Base-by-base conservation (phyloP, 2,888 invertebrate genomes). In the Drosophila peninsularis region DNA sequence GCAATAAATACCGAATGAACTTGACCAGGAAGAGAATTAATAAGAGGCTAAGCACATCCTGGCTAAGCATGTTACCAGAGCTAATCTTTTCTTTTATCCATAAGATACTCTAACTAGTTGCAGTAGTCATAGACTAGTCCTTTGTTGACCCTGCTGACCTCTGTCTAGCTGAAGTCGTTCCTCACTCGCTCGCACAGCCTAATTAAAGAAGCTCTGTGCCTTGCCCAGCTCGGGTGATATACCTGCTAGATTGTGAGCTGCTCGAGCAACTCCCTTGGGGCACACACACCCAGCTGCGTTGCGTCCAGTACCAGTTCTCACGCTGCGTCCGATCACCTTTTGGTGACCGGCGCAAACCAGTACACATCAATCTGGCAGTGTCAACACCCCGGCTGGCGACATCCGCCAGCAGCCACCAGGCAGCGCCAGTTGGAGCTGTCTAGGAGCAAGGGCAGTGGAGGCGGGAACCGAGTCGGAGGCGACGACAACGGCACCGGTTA, bases 361-460 rank as follows among this genome's bases (percentile, higher is more conserved):
- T 86, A 83, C 80, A 82, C 83, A 84, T 84, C 83, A 88, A 84
- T 88, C 84, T 86, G 72, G 54, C 65, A 71, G 84, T 89, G 88
- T 71, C 89, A 83, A 87, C 87, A 84, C 89, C 81, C 78, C 67
- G 49, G 53, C 62, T 67, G 68, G 68, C 82, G 66, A 72, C 76
- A 73, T 71, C 70, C 61, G 44, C 72, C 50, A 41, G 32, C 24
- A 19, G 32, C 5, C 36, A 36, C 1, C 14, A 37, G 37, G 13
- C 17, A 56, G 19, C 34, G 62, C 37, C 62, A 66, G 61, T 45
- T 65, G 47, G n/a, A 39, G 42, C 39, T 58, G 58, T 50, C 69
- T 62, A 70, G 70, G 64, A 65, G 68, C 45, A 61, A 36, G 34
- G 45, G 44, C 44, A 24, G 10, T 6, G 17, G 6, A n/a, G 27